phyloP scores from a whole-genome alignment of 2,888 invertebrate genomes.

The Lycia hirtaria region DNA sequence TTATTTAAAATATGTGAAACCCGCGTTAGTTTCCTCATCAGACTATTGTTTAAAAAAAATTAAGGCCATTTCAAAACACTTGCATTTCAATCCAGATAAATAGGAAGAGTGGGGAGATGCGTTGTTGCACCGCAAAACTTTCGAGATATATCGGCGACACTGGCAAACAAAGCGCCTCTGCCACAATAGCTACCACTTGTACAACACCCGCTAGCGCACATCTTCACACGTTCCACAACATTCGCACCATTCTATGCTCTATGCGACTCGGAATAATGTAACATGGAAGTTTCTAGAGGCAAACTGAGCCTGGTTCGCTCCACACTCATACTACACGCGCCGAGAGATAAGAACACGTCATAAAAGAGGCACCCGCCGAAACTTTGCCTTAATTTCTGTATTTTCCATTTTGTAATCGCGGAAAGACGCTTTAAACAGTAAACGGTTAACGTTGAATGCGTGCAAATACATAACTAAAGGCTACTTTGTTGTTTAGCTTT shows the following conservation, averaged over 20 bases:
- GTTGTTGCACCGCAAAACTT: conserved; percentile 73
- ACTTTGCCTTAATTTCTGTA: conserved; percentile 76
- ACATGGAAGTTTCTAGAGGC: conserved; percentile 49
- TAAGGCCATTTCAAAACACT: conserved; percentile 43
- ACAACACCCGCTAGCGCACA: conserved; percentile 57
- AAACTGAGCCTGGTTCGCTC: conserved; percentile 49
- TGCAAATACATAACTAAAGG: conserved; percentile 36
- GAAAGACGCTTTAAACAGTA: conserved; percentile 57
- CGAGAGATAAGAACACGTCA: conserved; percentile 79
- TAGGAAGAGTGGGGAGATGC: conserved; percentile 52
- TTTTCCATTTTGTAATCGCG: conserved; percentile 67
- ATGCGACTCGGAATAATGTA: conserved; percentile 50
- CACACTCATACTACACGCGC: conserved; percentile 63
- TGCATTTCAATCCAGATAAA: conserved; percentile 53
- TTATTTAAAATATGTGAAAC: no score
- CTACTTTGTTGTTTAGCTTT: conserved; percentile 26
- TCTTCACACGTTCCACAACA: conserved; percentile 38
- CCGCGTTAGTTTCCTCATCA: no score
- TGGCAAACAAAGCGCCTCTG: conserved; percentile 74
- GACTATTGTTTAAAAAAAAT: no score
- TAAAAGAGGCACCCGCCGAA: conserved; percentile 76
- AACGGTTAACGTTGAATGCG: conserved; percentile 55
- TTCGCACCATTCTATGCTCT: conserved; percentile 50
- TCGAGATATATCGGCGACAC: conserved; percentile 80
- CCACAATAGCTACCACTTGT: conserved; percentile 74